Evolutionary conservation across 2,797 vertebrate genomes (phyloP), one percentile per base, ranked within the genome.

Genomic region (Pagetopsis macropterus): DNA sequence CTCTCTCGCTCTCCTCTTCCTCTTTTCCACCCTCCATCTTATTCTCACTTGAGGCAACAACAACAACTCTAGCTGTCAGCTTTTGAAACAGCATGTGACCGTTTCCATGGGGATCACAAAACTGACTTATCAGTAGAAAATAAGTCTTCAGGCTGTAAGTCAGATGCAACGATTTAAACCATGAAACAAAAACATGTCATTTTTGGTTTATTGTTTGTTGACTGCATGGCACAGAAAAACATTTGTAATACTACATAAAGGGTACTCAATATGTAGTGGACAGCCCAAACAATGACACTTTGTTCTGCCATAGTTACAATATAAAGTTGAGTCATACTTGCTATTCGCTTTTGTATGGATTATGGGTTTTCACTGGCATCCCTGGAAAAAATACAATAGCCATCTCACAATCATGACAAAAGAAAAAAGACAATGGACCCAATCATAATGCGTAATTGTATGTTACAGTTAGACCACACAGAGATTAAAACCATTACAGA

Each of bases 71-170:
- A 74, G 72, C 84, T 89, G 83, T 87, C 86, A 84, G 76, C 64
- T 88, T 83, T 65, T 49, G 69, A 83, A 76, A 73, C 89, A 87
- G 91, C 76, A 89, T 94, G 93, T 81, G 75, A 89, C 94, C 87
- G 94, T 92, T 94, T 95, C 94, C 93, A 94, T 94, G 93, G 89
- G 83, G 90, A 92, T 93, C 92, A 90, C 31, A 79, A 75, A 83
- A 83, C 65, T 75, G 68, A 78, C 72, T 81, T 65, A 78, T 78
- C 75, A 60, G 63, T 59, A 57, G 64, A 57, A 61, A 71, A 82
- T 9, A 72, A 62, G 37, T 41, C n/a, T 13, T 70, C 37, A 59
- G 33, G 11, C 65, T 65, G 46, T 54, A 67, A 85, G 60, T 76
- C 61, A 65, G 55, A 84, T 61, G 70, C 58, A 61, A 50, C 19